phyloP scores from a whole-genome alignment of 2,888 invertebrate species.

The Tenthredo amoena region DNA sequence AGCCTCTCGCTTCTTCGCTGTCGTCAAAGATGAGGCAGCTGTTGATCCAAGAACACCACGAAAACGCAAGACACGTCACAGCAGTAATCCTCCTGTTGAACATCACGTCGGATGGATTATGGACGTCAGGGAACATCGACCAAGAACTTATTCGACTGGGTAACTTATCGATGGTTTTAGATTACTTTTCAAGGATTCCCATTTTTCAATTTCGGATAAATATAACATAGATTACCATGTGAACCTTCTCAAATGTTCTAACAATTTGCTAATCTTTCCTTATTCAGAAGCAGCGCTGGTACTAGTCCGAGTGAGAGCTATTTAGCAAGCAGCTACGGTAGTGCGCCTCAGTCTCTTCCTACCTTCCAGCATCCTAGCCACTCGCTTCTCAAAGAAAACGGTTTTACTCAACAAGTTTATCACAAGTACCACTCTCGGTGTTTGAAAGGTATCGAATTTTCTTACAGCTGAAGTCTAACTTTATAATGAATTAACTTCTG shows the following conservation, averaged over 20 bases:
- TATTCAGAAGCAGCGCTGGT: conserved; percentile 86
- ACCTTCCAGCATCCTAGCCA: conserved; percentile 98
- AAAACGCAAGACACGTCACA: conserved; percentile 95
- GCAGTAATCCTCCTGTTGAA: conserved; percentile 95
- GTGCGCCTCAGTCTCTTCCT: conserved; percentile 91
- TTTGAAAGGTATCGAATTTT: conserved; percentile 85
- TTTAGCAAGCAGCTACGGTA: conserved; percentile 87
- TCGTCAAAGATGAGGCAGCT: conserved; percentile 87
- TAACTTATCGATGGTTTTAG: conserved; percentile 70
- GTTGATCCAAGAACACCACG: conserved; percentile 86
- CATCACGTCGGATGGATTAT: conserved; percentile 99
- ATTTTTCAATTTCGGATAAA: conserved; percentile 14
- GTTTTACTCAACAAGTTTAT: conserved; percentile 98
- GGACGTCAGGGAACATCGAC: conserved; percentile 92
- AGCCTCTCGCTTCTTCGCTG: conserved; percentile 95
- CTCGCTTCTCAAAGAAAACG: conserved; percentile 95
- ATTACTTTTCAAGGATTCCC: not conserved
- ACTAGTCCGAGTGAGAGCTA: conserved; percentile 85
- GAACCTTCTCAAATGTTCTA: conserved; percentile 23
- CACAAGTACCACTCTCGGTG: conserved; percentile 97
- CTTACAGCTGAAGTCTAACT: not conserved
- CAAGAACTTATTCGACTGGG: conserved; percentile 89
- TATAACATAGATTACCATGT: conserved; percentile 40
- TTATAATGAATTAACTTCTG: not conserved
- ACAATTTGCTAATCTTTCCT: conserved; percentile 54